Conservation (phyloP, 2,888 invertebrate genomes). For the Lysandra bellargus region DNA sequence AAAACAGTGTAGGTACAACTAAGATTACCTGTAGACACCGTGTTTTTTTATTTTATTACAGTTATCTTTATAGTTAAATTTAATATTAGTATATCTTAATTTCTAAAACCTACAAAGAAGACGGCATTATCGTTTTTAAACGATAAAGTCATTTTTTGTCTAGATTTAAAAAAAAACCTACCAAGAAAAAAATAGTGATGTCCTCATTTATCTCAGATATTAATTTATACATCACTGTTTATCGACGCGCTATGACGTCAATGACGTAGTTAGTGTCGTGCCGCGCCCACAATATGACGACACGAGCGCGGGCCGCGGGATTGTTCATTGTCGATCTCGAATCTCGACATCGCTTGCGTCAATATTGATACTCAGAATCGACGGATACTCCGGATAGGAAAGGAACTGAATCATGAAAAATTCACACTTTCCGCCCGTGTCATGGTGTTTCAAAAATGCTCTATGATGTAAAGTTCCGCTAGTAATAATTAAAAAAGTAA, state of each 20-base stretch:
- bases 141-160: no score
- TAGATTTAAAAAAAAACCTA: no score
- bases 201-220: not conserved
- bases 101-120: no score
- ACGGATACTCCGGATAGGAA: not conserved
- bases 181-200: not conserved
- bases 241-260: constrained; percentile 36
- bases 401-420: constrained; percentile 23
- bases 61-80: no score
- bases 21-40: no score
- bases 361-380: constrained; percentile 13
- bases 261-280: constrained; percentile 43
- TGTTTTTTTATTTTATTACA: no score
- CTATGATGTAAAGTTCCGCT: not conserved
- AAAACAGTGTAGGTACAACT: no score
- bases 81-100: no score
- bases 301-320: not conserved
- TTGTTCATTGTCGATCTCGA: not conserved
- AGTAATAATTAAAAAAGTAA: no score
- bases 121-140: no score
- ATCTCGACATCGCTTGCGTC: constrained; percentile 15
- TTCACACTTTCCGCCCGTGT: not conserved
- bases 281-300: constrained; percentile 3
- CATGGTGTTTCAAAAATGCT: not conserved
- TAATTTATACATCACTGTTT: not conserved